Conservation (phyloP, 2,888 invertebrate species). For the Eupithecia subfuscata region DNA sequence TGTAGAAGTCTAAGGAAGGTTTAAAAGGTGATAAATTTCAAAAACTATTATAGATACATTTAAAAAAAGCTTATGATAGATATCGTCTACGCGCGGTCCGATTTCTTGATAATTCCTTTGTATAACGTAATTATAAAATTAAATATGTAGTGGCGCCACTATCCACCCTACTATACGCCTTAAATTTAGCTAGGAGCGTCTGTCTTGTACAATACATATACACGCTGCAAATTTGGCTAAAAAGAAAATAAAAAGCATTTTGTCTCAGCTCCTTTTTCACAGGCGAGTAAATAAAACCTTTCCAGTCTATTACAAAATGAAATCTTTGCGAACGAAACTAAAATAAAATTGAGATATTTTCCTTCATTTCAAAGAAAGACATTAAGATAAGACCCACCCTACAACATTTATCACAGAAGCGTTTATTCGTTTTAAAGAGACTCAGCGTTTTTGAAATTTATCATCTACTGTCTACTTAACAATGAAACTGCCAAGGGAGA, state of each 20-base stretch:
- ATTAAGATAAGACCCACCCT: conserved; percentile 4
- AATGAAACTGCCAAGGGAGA: conserved; percentile 2
- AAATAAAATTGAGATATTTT: neutral
- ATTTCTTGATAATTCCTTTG: too few relatives aligned
- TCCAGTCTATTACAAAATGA: neutral
- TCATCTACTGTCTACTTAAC: neutral
- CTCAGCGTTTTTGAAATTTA: conserved; percentile 19
- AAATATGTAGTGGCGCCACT: too few relatives aligned
- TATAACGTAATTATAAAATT: too few relatives aligned
- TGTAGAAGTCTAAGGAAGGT: too few relatives aligned
- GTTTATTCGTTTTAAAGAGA: neutral
- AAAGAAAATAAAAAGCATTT: neutral
- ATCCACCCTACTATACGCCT: too few relatives aligned
- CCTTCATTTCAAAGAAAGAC: conserved; percentile 1
- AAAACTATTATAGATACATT: too few relatives aligned
- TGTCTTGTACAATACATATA: too few relatives aligned
- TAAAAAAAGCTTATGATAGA: too few relatives aligned
- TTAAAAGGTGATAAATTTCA: too few relatives aligned
- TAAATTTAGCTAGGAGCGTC: too few relatives aligned
- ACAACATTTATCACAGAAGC: neutral
- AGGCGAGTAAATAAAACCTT: neutral
- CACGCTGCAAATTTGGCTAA: too few relatives aligned
- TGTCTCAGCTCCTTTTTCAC: neutral
- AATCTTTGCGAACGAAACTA: neutral
- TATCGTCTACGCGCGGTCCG: too few relatives aligned